Evolutionary conservation across 1,140 invertebrate species (phyloP).

Genomic region (Phthorimaea operculella): DNA sequence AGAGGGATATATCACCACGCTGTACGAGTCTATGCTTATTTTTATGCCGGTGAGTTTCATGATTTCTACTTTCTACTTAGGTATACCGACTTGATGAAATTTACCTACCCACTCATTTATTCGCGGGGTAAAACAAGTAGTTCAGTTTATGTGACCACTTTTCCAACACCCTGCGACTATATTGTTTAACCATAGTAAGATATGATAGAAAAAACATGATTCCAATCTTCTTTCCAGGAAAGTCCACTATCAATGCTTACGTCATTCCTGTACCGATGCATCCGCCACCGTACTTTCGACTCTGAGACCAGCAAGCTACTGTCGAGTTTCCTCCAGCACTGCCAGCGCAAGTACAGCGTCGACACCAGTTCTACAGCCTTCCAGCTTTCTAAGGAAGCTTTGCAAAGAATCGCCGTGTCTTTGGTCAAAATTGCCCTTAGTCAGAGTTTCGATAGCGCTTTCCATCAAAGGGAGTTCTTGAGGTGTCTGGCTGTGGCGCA

Average conservation of each 20-base stretch:
- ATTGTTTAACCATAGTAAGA: too few relatives aligned
- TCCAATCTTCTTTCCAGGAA: constrained; percentile 57
- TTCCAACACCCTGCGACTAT: too few relatives aligned
- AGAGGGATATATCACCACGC: constrained; percentile 64
- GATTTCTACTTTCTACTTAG: too few relatives aligned
- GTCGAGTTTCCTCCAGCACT: constrained; percentile 40
- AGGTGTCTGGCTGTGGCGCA: constrained; percentile 59
- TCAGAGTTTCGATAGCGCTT: constrained; percentile 66
- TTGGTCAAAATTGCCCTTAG: constrained; percentile 68
- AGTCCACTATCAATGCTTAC: constrained; percentile 70
- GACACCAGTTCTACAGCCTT: constrained; percentile 56
- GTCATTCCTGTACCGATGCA: constrained; percentile 51
- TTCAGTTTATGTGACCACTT: too few relatives aligned
- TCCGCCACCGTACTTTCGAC: constrained; percentile 41
- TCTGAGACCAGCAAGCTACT: constrained; percentile 37
- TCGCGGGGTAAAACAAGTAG: too few relatives aligned
- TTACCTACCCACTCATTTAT: too few relatives aligned
- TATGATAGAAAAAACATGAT: too few relatives aligned
- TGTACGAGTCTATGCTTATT: constrained; percentile 70
- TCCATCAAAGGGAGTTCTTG: constrained; percentile 69
- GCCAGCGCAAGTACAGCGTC: constrained; percentile 48
- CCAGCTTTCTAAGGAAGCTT: constrained; percentile 63
- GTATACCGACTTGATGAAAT: too few relatives aligned
- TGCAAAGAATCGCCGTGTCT: constrained; percentile 58
- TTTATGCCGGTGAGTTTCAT: constrained; percentile 73